These are phyloP conservation scores for Masnerella sp. DNA, from an alignment of 2,888 invertebrate genomes.

Conservation along the genomic window DNA sequence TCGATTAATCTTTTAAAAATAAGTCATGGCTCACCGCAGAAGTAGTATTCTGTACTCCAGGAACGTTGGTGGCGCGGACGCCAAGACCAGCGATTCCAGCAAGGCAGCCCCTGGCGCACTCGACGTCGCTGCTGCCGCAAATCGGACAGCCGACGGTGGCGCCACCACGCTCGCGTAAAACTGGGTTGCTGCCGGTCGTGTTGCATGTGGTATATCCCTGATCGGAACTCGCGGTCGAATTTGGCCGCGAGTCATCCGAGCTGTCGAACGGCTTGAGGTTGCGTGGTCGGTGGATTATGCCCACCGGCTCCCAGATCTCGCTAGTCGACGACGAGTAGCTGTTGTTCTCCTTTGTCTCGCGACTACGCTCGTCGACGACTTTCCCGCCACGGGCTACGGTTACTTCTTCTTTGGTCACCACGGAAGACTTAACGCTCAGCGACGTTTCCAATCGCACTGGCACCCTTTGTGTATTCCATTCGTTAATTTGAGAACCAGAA, in stretches of 20 bases:
- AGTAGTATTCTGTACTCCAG: constrained; percentile 70
- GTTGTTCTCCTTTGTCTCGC: constrained; percentile 86
- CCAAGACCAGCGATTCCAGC: constrained; percentile 68
- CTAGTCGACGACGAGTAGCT: constrained; percentile 83
- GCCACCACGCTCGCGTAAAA: constrained; percentile 71
- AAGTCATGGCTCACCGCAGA: constrained; percentile 76
- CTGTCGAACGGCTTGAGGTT: constrained; percentile 75
- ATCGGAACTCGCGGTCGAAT: constrained; percentile 76
- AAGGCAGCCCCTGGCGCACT: constrained; percentile 66
- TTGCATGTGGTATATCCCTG: constrained; percentile 74
- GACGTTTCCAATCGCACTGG: constrained; percentile 86
- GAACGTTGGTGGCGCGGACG: constrained; percentile 61
- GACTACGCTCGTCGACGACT: constrained; percentile 84
- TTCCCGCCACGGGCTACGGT: constrained; percentile 83
- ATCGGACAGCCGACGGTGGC: constrained; percentile 55
- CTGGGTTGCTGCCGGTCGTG: constrained; percentile 73
- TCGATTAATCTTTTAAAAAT: too few species aligned
- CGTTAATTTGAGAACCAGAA: too few species aligned
- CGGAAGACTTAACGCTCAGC: constrained; percentile 84
- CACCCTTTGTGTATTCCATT: too few species aligned
- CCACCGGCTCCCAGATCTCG: constrained; percentile 83
- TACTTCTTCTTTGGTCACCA: constrained; percentile 85
- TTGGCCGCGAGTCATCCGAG: constrained; percentile 75
- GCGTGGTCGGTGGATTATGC: constrained; percentile 72
- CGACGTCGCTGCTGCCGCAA: constrained; percentile 57